phyloP scores from a whole-genome alignment of 23 tunicate genomes.

The Phallusia fumigata region DNA sequence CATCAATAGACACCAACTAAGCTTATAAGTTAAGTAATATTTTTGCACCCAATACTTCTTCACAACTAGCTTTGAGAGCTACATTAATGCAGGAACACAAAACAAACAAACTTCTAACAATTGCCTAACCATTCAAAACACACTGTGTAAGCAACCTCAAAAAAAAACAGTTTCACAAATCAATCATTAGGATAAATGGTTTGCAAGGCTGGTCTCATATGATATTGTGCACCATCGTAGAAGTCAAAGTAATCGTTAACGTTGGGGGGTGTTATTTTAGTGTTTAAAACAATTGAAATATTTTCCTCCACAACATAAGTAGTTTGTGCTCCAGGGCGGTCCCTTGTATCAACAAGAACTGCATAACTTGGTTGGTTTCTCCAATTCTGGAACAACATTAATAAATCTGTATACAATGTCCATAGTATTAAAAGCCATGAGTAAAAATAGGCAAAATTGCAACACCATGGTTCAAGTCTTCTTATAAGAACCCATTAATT shows the following conservation, averaged over 20 bases:
- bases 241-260: slow-evolving; percentile 76
- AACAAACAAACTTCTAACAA: too few relatives aligned
- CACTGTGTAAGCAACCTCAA: too few relatives aligned
- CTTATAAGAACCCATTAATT: too few relatives aligned
- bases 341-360: slow-evolving; percentile 62
- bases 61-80: too few relatives aligned
- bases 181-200: slow-evolving; percentile 70
- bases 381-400: slow-evolving; percentile 23
- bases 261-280: slow-evolving; percentile 39
- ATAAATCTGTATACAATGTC: background rate
- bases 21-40: too few relatives aligned
- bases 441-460: too few relatives aligned
- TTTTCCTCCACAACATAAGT: slow-evolving; percentile 90
- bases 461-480: too few relatives aligned
- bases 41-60: too few relatives aligned
- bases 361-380: slow-evolving; percentile 54
- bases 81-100: too few relatives aligned
- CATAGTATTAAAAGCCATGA: background rate
- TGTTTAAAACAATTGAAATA: slow-evolving; percentile 42
- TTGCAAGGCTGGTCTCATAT: slow-evolving; percentile 76
- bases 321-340: slow-evolving; percentile 39
- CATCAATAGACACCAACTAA: too few relatives aligned
- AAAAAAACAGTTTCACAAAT: background rate
- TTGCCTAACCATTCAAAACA: too few relatives aligned
- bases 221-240: slow-evolving; percentile 87